Percentiles rank a stretch among this genome's conserved stretches.
Evolutionary conservation across 2,797 vertebrate genomes (phyloP).

Genomic region (Coluber constrictor): DNA sequence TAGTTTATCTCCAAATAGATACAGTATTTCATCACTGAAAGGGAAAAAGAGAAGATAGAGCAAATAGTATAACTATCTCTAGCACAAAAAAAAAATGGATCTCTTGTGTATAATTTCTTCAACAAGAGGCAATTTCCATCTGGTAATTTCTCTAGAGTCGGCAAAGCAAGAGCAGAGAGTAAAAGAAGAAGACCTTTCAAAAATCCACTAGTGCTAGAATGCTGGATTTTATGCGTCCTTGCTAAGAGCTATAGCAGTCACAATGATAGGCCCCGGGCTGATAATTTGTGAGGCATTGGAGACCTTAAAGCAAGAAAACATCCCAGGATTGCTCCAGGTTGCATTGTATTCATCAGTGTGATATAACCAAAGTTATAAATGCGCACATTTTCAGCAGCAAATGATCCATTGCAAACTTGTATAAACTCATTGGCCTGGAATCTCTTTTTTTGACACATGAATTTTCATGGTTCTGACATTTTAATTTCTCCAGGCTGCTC

Average conservation of each 20-base stretch:
- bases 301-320: neutral
- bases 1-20: neutral
- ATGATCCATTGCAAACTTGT: neutral
- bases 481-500: neutral
- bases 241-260: neutral
- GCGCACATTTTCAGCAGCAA: neutral
- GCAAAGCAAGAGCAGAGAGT: neutral
- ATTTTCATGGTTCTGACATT: neutral
- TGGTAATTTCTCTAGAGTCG: neutral
- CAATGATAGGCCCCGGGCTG: neutral
- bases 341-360: neutral
- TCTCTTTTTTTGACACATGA: neutral
- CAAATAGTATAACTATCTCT: neutral
- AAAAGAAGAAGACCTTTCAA: neutral
- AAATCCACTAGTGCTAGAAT: neutral
- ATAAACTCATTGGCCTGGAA: neutral
- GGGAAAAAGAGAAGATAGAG: neutral
- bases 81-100: neutral
- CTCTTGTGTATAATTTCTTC: neutral
- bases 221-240: neutral
- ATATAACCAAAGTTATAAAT: conserved; percentile 9
- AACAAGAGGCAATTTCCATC: neutral
- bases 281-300: neutral
- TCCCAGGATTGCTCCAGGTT: conserved; percentile 10
- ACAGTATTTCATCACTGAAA: neutral